Evolutionary conservation across 1,140 invertebrate species (phyloP).

Genomic region (Danaus plexippus): DNA sequence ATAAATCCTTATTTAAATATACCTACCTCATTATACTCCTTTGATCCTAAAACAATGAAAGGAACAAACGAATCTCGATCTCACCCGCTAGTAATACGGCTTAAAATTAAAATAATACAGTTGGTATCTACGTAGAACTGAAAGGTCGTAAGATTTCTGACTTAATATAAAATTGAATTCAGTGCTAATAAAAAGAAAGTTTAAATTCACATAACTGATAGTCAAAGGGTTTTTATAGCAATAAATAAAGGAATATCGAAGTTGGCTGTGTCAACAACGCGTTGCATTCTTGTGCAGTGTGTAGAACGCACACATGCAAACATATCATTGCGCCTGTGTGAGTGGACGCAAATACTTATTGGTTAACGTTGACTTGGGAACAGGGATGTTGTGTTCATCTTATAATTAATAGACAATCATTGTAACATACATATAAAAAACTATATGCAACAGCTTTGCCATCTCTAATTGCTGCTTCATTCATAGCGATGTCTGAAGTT

Average conservation of each 20-base stretch:
- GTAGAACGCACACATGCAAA: slow-evolving; percentile 40
- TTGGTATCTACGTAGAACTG: neutral
- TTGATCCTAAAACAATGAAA: slow-evolving; percentile 9
- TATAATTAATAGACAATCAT: too few relatives aligned
- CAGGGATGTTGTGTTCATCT: slow-evolving; percentile 20
- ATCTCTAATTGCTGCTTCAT: slow-evolving; percentile 15
- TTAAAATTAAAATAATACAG: slow-evolving; percentile 4
- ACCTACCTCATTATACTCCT: slow-evolving; percentile 25
- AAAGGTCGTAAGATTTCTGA: slow-evolving; percentile 27
- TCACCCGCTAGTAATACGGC: slow-evolving; percentile 7
- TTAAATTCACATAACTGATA: slow-evolving; percentile 12
- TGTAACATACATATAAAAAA: too few relatives aligned
- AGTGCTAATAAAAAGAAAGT: slow-evolving; percentile 16
- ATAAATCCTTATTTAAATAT: slow-evolving; percentile 72
- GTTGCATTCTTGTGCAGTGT: slow-evolving; percentile 68
- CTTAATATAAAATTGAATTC: slow-evolving; percentile 12
- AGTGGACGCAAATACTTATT: slow-evolving; percentile 68
- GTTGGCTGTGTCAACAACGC: slow-evolving; percentile 70
- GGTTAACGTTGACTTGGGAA: slow-evolving; percentile 59
- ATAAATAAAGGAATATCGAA: slow-evolving; percentile 72
- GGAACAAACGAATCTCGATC: slow-evolving; percentile 12
- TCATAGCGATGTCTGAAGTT: too few relatives aligned
- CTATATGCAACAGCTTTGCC: slow-evolving; percentile 4
- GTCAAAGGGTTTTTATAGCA: slow-evolving; percentile 63
- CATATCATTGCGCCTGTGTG: slow-evolving; percentile 31